These are phyloP conservation scores for Craterocephalus amniculus DNA, from an alignment of 2,797 vertebrate species.

Conservation along the genomic window DNA sequence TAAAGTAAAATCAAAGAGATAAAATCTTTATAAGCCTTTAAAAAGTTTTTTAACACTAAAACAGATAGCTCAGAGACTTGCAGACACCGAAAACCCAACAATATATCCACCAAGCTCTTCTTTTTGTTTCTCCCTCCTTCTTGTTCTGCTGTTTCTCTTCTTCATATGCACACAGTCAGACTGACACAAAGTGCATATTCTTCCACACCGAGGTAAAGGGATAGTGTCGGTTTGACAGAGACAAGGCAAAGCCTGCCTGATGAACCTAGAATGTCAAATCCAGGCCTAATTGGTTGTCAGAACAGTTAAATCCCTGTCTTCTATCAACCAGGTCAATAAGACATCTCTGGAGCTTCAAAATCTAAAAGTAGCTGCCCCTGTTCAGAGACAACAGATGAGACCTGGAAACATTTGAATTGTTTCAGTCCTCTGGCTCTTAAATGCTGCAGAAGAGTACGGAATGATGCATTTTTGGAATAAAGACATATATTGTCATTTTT, in stretches of 20 bases:
- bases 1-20: slow-evolving; percentile 19
- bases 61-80: slow-evolving; percentile 21
- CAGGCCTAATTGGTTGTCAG: slow-evolving; percentile 78
- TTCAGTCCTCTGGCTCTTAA: slow-evolving; percentile 12
- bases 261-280: slow-evolving; percentile 66
- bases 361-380: slow-evolving; percentile 18
- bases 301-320: slow-evolving; percentile 67
- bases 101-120: no score
- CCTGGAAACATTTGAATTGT: slow-evolving; percentile 40
- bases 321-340: slow-evolving; percentile 49
- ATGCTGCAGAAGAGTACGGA: slow-evolving; percentile 11
- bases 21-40: slow-evolving; percentile 17
- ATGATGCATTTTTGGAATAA: background rate
- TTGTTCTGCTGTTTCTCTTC: slow-evolving; percentile 15
- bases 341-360: slow-evolving; percentile 58
- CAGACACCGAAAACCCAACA: slow-evolving; percentile 21
- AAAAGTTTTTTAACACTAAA: slow-evolving; percentile 34
- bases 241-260: slow-evolving; percentile 54
- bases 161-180: background rate
- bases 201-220: slow-evolving; percentile 56
- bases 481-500: no score
- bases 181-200: slow-evolving; percentile 30
- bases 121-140: slow-evolving; percentile 22
- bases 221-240: slow-evolving; percentile 65
- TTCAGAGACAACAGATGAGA: slow-evolving; percentile 37